Base-by-base conservation (phyloP, 1,140 invertebrate species). In the Vanessa tameamea region DNA sequence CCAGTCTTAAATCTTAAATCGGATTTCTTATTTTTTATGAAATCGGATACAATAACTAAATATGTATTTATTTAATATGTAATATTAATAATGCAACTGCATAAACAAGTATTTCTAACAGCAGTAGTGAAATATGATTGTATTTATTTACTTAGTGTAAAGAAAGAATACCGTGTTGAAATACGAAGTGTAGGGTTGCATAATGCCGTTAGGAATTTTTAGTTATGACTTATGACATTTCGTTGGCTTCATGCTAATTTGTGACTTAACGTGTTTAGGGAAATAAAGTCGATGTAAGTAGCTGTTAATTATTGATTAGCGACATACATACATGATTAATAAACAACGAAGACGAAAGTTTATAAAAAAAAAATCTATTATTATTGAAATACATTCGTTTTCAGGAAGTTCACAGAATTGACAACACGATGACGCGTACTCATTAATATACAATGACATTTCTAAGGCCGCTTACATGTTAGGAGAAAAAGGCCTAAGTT, bases 371-470 rank as follows among this genome's bases (percentile, higher is more conserved):
- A 23, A 6, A 13, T n/a, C 13, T 14, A 37, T 61, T 12, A 15
- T 37, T 37, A 15, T 37, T 61, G 2, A 15, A 37, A 61, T 61
- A 31, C 13, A 1, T 15, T 51, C 23, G 16, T 37, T 37, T 61
- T 23, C 20, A 37, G 31, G 26, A 15, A 61, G 15, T 61, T 43
- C 14, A n/a, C 31, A 37, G 13, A 61, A 37, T 61, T 61, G 8
- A 15, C 57, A 31, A 59, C 20, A 23, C 23, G 16, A 11, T 57
- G 8, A 57, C 15, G 53, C 20, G 16, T 23, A n/a, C 26, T 26
- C 65, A 83, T 88, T 80, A 88, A 86, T 88, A 87, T 86, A 87
- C 85, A 8, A 90, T 87, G 81, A 76, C 76, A 75, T 76, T 74
- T 79, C 75, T 83, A 43, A 57, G 57, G 81, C 82, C 77, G 78